Conservation (phyloP, 2,888 invertebrate species). For the Celastrina argiolus region DNA sequence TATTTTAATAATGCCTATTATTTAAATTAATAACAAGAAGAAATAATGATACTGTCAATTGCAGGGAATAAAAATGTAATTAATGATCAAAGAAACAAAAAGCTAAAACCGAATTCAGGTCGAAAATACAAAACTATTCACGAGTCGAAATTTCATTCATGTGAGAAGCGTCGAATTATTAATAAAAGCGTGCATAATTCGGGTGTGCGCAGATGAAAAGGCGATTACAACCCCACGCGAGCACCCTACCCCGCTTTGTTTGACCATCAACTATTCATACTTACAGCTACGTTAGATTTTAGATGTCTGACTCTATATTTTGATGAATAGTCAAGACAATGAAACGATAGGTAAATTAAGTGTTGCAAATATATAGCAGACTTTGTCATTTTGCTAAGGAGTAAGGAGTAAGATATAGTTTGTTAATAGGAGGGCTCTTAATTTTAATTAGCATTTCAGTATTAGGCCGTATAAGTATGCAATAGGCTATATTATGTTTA, state of each 20-base stretch:
- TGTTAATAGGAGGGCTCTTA: no score
- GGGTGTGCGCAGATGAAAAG: conserved; percentile 43
- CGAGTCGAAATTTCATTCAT: conserved; percentile 34
- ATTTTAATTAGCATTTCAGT: no score
- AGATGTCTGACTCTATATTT: neutral
- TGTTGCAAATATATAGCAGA: no score
- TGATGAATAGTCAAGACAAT: neutral
- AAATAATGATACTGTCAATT: no score
- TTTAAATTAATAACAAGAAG: neutral
- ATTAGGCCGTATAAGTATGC: no score
- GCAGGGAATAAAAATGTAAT: neutral
- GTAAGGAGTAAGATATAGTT: no score
- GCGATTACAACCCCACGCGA: conserved; percentile 40
- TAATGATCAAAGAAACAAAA: neutral
- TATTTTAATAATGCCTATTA: no score
- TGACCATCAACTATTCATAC: conserved; percentile 49
- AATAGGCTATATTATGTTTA: no score
- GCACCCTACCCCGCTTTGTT: conserved; percentile 37
- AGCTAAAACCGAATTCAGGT: neutral
- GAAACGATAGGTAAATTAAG: neutral
- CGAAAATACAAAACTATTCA: conserved; percentile 3
- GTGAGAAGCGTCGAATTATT: conserved; percentile 43
- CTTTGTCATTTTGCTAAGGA: no score
- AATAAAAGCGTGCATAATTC: conserved; percentile 63
- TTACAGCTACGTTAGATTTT: conserved; percentile 42